A percentile compares a stretch with the other conserved stretches of the same genome.
phyloP scores from a whole-genome alignment of 1,140 invertebrate genomes.

The Drosophila gunungcola region DNA sequence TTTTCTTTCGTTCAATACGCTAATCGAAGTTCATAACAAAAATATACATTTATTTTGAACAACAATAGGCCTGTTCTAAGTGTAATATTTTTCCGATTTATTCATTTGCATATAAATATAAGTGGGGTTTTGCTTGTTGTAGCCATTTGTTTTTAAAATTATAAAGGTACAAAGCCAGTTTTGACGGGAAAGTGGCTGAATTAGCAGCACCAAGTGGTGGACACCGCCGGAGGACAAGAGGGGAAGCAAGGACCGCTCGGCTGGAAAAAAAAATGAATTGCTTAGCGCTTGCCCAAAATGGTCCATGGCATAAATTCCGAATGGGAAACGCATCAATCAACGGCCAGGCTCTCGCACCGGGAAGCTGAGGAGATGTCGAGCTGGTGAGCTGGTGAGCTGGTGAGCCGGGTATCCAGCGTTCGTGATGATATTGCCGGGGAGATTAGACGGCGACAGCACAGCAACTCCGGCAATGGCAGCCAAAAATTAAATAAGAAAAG shows the following conservation, averaged over 20 bases:
- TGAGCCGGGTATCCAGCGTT: conserved; percentile 28
- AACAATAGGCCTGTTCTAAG: too few species aligned
- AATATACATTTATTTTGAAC: too few species aligned
- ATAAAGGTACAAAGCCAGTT: background rate
- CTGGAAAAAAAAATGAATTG: conserved; percentile 68
- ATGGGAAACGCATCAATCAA: conserved; percentile 83
- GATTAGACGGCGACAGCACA: conserved; percentile 68
- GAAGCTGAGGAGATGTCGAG: conserved; percentile 2
- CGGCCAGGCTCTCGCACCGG: conserved; percentile 44
- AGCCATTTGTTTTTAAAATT: too few species aligned
- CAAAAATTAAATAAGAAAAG: conserved; percentile 82
- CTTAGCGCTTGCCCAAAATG: conserved; percentile 76
- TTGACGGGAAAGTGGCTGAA: conserved; percentile 23
- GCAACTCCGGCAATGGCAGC: conserved; percentile 55
- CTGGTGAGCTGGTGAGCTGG: conserved; percentile 9
- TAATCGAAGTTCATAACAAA: too few species aligned
- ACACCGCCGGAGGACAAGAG: background rate
- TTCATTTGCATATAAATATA: too few species aligned
- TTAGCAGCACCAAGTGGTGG: background rate
- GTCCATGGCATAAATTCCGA: conserved; percentile 82
- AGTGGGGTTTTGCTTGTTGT: too few species aligned
- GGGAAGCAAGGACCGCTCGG: conserved; percentile 29
- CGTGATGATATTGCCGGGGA: conserved; percentile 79
- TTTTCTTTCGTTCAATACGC: too few species aligned
- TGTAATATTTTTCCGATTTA: too few species aligned